Percentiles rank a stretch among this genome's conserved stretches.
Conservation (phyloP, 2,113 vertebrate genomes). For the crab-eating macaque (Macaca fascicularis) region DNA sequence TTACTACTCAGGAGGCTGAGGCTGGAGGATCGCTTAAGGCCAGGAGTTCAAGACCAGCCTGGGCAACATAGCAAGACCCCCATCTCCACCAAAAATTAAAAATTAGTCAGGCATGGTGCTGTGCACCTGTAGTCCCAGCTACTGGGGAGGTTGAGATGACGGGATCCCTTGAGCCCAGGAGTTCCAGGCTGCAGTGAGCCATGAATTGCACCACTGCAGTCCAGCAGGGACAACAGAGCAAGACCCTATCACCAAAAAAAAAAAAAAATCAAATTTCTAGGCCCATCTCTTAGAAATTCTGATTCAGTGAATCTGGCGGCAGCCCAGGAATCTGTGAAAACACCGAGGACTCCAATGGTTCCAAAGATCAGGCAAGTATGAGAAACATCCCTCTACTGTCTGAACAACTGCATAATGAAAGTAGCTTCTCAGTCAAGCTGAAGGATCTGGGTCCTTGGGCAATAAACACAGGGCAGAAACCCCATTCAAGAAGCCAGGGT, state of each 20-base stretch:
- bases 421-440: background rate
- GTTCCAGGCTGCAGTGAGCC: background rate
- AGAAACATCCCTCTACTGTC: background rate
- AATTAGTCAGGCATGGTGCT: background rate
- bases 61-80: background rate
- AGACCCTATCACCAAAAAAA: background rate
- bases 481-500: background rate
- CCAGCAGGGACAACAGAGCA: background rate
- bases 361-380: background rate
- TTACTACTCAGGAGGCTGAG: background rate
- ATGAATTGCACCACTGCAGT: background rate
- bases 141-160: background rate
- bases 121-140: background rate
- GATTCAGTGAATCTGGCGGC: background rate
- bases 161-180: background rate
- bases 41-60: background rate
- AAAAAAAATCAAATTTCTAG: background rate
- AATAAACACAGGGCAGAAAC: background rate
- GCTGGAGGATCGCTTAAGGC: background rate
- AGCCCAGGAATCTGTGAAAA: background rate
- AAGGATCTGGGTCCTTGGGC: background rate
- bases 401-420: background rate
- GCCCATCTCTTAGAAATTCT: background rate
- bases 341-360: background rate
- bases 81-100: background rate